phyloP scores from a whole-genome alignment of 2,113 vertebrate genomes.

The Psittacus erithacus region DNA sequence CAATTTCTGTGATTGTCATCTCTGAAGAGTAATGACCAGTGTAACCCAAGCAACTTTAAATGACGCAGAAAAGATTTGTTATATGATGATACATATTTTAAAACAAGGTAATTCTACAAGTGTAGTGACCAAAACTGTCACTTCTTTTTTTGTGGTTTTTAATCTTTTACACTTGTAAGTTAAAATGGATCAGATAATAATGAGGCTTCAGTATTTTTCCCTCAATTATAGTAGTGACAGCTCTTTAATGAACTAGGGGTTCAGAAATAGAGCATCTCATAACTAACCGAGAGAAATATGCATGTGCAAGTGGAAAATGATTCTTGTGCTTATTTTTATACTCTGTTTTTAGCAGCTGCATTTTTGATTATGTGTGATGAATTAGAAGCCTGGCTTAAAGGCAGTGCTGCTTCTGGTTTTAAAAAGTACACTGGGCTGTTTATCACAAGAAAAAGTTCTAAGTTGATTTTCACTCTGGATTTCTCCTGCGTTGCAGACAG shows the following conservation, averaged over 20 bases:
- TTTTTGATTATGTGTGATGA: slow-evolving; percentile 13
- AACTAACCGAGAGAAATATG: slow-evolving; percentile 23
- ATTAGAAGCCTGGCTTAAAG: slow-evolving; percentile 43
- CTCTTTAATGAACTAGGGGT: neutral
- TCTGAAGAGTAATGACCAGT: neutral
- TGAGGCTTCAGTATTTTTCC: neutral
- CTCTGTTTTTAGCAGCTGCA: slow-evolving; percentile 36
- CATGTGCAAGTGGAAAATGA: slow-evolving; percentile 25
- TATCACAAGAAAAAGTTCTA: neutral
- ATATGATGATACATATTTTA: neutral
- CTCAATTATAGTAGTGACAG: neutral
- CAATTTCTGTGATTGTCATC: neutral
- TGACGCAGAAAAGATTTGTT: neutral
- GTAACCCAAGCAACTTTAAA: neutral
- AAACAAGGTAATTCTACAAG: neutral
- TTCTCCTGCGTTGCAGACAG: neutral
- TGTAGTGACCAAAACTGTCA: neutral
- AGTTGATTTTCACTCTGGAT: neutral
- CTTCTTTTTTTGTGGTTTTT: neutral
- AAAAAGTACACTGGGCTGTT: neutral
- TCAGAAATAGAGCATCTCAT: slow-evolving; percentile 32
- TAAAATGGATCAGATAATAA: neutral
- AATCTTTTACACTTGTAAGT: neutral
- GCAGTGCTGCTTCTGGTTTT: neutral
- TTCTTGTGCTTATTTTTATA: slow-evolving; percentile 46